phyloP scores from a whole-genome alignment of 2,113 vertebrate genomes.

The Perccottus glenii region DNA sequence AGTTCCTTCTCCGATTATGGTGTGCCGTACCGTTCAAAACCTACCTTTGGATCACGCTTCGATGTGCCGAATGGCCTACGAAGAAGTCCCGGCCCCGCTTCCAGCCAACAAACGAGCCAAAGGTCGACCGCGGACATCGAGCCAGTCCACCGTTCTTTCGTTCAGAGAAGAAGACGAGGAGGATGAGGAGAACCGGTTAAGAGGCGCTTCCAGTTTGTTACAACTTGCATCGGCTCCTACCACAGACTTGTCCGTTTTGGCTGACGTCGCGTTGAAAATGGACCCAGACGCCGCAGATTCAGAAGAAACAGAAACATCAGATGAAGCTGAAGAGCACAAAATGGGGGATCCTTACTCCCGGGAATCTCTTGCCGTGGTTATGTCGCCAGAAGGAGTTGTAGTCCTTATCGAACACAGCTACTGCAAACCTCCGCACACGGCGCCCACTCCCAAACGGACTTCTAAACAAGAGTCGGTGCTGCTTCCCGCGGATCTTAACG shows the following conservation, averaged over 20 bases:
- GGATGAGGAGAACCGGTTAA: slow-evolving; percentile 68
- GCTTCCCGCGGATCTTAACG: slow-evolving; percentile 76
- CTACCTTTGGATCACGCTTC: slow-evolving; percentile 89
- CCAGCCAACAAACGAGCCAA: slow-evolving; percentile 64
- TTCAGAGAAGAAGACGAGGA: slow-evolving; percentile 78
- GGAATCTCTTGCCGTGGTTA: slow-evolving; percentile 48
- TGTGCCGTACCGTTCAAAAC: slow-evolving; percentile 88
- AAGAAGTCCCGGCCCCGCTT: slow-evolving; percentile 63
- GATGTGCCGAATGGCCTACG: slow-evolving; percentile 83
- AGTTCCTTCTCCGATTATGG: slow-evolving; percentile 55
- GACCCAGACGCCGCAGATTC: slow-evolving; percentile 83
- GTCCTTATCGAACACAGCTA: slow-evolving; percentile 90
- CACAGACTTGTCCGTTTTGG: slow-evolving; percentile 83
- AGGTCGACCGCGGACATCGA: slow-evolving; percentile 67
- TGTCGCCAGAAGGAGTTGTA: slow-evolving; percentile 68
- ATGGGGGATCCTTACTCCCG: slow-evolving; percentile 67
- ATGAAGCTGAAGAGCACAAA: slow-evolving; percentile 85
- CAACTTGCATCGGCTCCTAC: slow-evolving; percentile 77
- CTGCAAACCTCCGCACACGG: slow-evolving; percentile 70
- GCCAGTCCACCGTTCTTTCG: slow-evolving; percentile 65
- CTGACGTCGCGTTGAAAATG: slow-evolving; percentile 84
- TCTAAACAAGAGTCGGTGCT: slow-evolving; percentile 74
- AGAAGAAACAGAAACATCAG: slow-evolving; percentile 83
- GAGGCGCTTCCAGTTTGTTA: slow-evolving; percentile 77
- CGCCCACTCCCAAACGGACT: slow-evolving; percentile 54